These are phyloP conservation scores for Blastobasis lacticolella DNA, from an alignment of 2,888 invertebrate species.

Conservation along the genomic window DNA sequence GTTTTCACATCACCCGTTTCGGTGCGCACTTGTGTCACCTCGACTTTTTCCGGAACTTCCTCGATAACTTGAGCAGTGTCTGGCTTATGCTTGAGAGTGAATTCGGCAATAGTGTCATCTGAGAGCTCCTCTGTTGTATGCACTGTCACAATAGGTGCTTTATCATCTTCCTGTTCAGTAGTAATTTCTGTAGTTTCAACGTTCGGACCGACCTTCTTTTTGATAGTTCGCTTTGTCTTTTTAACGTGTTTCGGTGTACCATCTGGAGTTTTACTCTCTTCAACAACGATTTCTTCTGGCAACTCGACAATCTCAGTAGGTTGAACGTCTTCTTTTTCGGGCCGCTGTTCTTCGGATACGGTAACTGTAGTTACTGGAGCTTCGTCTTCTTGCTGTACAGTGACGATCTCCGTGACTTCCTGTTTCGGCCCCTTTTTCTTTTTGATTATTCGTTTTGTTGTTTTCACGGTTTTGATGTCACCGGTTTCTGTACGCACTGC, in stretches of 20 bases:
- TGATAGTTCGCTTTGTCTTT: slow-evolving; percentile 26
- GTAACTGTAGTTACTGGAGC: slow-evolving; percentile 10
- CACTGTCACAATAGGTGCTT: slow-evolving; percentile 18
- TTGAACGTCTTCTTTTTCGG: slow-evolving; percentile 14
- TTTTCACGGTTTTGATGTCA: slow-evolving; percentile 13
- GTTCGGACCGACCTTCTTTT: slow-evolving; percentile 33
- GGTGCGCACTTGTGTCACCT: slow-evolving; percentile 4
- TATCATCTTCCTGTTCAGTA: slow-evolving; percentile 31
- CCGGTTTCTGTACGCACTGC: slow-evolving; percentile 15
- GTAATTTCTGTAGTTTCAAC: slow-evolving; percentile 36
- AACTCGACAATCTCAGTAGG: slow-evolving; percentile 23
- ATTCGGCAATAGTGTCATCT: slow-evolving; percentile 30
- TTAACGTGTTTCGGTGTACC: slow-evolving; percentile 14
- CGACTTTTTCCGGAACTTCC: slow-evolving; percentile 10
- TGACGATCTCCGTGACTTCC: slow-evolving; percentile 51
- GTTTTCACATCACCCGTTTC: slow-evolving; percentile 24
- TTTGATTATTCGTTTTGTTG: slow-evolving; percentile 22
- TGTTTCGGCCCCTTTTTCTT: slow-evolving; percentile 38
- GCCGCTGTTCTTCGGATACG: slow-evolving; percentile 18
- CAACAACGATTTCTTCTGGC: slow-evolving; percentile 36
- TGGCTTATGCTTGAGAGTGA: slow-evolving; percentile 30
- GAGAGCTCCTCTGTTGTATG: slow-evolving; percentile 20
- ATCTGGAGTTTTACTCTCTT: slow-evolving; percentile 10
- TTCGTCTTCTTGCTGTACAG: slow-evolving; percentile 14
- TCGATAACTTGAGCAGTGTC: slow-evolving; percentile 28